Conservation (phyloP, 64 coral and sea anemone genomes). For the Porites australiensis region DNA sequence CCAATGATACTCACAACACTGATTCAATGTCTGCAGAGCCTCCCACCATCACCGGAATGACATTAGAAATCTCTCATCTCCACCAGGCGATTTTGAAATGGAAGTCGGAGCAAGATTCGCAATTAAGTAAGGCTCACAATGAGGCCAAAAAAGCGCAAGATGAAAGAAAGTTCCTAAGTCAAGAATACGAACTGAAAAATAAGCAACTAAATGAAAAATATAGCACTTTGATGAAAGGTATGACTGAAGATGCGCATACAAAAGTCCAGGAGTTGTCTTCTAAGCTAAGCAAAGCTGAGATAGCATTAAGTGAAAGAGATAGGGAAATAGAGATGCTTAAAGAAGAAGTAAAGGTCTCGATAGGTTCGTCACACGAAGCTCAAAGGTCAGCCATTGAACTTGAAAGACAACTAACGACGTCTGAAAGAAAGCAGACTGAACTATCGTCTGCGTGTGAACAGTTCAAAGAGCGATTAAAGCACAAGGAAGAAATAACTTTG, state of each 20-base stretch:
- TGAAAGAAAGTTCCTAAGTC: constrained; percentile 77
- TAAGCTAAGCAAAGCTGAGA: constrained; percentile 67
- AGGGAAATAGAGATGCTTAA: constrained; percentile 69
- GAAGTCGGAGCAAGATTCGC: constrained; percentile 70
- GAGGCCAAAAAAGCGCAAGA: constrained; percentile 76
- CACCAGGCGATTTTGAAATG: constrained; percentile 86
- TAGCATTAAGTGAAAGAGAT: constrained; percentile 76
- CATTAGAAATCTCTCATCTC: constrained; percentile 77
- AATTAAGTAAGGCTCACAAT: constrained; percentile 16
- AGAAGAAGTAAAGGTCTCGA: constrained; percentile 66
- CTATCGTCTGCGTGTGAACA: constrained; percentile 59
- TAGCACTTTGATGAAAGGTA: constrained; percentile 53
- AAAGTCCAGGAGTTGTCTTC: constrained; percentile 68
- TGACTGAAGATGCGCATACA: constrained; percentile 62
- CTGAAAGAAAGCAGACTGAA: constrained; percentile 66
- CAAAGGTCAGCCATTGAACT: constrained; percentile 79
- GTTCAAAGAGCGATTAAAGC: constrained; percentile 56
- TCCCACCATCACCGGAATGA: constrained; percentile 81
- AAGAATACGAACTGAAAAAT: constrained; percentile 82
- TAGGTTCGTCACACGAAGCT: constrained; percentile 66
- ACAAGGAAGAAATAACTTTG: constrained; percentile 24
- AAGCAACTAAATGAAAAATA: constrained; percentile 91
- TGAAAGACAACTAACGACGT: constrained; percentile 65
- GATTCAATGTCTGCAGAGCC: constrained; percentile 58
- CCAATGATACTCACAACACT: constrained; percentile 59